Conservation (phyloP, 2,888 invertebrate species). For the Metellina segmentata region DNA sequence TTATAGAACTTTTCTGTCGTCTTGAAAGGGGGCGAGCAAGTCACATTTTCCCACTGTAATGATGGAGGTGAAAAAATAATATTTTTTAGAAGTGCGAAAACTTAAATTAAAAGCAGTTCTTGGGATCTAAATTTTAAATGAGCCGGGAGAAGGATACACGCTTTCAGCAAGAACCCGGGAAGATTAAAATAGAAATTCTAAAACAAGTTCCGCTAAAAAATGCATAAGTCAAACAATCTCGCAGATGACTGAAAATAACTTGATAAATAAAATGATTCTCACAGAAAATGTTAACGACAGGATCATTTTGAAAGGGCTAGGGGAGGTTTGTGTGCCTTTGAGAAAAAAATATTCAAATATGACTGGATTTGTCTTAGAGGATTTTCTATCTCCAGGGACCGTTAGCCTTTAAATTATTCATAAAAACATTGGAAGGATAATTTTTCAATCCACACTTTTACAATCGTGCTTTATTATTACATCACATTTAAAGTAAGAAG, state of each 20-base stretch:
- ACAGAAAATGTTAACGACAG: slow-evolving; percentile 34
- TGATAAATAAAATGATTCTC: slow-evolving; percentile 19
- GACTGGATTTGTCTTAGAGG: slow-evolving; percentile 23
- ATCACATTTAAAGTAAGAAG: background rate
- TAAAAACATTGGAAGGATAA: background rate
- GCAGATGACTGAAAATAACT: slow-evolving; percentile 39
- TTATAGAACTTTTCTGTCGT: background rate
- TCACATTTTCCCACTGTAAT: slow-evolving; percentile 13
- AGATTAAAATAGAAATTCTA: slow-evolving; percentile 2
- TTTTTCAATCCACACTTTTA: background rate
- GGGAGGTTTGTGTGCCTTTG: background rate
- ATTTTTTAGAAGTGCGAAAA: slow-evolving; percentile 21
- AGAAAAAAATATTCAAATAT: background rate
- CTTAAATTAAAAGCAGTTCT: slow-evolving; percentile 53
- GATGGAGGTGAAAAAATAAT: slow-evolving; percentile 16
- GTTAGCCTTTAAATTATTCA: slow-evolving; percentile 2
- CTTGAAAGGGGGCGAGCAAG: slow-evolving; percentile 10
- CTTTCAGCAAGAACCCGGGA: slow-evolving; percentile 20
- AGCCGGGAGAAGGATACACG: slow-evolving; percentile 23
- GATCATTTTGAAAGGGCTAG: slow-evolving; percentile 4
- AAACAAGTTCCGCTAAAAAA: slow-evolving; percentile 29
- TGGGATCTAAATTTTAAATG: slow-evolving; percentile 66
- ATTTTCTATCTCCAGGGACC: background rate
- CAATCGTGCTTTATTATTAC: background rate
- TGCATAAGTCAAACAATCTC: slow-evolving; percentile 39